Conservation (phyloP, 2,113 vertebrate genomes). For the Sander lucioperca region DNA sequence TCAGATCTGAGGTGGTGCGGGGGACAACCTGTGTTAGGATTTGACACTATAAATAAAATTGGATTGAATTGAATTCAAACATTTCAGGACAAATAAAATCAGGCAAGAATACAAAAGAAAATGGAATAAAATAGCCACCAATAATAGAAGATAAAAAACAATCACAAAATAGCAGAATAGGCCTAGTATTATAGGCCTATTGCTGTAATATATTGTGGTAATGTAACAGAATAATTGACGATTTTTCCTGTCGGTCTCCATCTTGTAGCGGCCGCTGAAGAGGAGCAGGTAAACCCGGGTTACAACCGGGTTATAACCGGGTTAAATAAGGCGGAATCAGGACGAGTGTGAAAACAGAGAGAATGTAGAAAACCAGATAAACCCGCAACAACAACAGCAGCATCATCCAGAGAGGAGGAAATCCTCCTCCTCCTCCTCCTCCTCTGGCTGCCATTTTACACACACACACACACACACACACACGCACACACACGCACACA, state of each 20-base stretch:
- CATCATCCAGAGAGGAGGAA: neutral
- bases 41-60: too few relatives aligned
- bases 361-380: neutral
- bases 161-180: too few relatives aligned
- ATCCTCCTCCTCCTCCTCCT: slow-evolving; percentile 9
- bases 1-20: too few relatives aligned
- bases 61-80: too few relatives aligned
- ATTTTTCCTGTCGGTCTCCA: neutral
- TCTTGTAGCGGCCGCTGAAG: neutral
- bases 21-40: too few relatives aligned
- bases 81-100: too few relatives aligned
- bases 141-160: too few relatives aligned
- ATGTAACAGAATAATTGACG: too few relatives aligned
- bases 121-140: too few relatives aligned
- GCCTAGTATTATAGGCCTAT: too few relatives aligned
- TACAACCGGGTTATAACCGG: neutral
- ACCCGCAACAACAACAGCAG: slow-evolving; percentile 17
- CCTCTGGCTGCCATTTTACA: slow-evolving; percentile 66
- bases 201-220: neutral
- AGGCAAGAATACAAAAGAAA: too few relatives aligned
- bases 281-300: neutral
- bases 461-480: neutral
- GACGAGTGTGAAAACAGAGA: neutral
- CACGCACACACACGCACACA: neutral
- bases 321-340: neutral